Evolutionary conservation across 2,797 vertebrate genomes (phyloP), one percentile per base, ranked within the genome.

Genomic region (Halcyon chelicuti): DNA sequence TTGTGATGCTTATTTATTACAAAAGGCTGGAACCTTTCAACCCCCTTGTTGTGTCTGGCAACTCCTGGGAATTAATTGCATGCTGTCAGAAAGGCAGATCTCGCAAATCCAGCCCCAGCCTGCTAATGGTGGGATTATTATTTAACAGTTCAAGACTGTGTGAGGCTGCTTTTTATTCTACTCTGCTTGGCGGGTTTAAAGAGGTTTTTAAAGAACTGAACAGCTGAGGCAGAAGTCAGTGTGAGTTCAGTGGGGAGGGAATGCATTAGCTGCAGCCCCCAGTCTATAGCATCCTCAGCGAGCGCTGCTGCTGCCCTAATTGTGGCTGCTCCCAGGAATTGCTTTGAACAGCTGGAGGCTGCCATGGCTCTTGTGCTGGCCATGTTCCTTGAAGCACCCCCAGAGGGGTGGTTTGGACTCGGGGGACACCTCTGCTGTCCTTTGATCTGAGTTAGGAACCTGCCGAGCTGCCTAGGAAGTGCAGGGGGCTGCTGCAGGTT

Each of bases 21-120:
- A 51, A 67, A 62, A 81, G 84, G 44, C 70, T 88, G 10, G 29
- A 96, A 81, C 47, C 52, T 94, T 88, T 95, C 79, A 94, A 49
- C 42, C 73, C 39, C 52, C 65, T 94, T 88, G 77, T 95, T 97
- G 88, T 95, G 87, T 90, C 97, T 97, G 96, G 93, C 83, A 96
- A 4, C 93, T 96, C 62, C 67, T 3, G 3, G 73, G 37, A 80
- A 96, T 96, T 97, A 97, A 98, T 96, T 95, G 83, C 70, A 58
- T 22, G 62, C 80, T 82, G 91, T 89, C 87, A 46, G 83, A 92
- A 84, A 81, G 57, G 87, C 92, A 95, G 90, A 93, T 61, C 88
- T 74, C n/a, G 23, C 89, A 94, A 94, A 88, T 91, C 83, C 94
- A 97, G 93, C 86, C 58, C n/a, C 60, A 86, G 87, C 52, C 74